Evolutionary conservation across 2,888 invertebrate species (phyloP).

Genomic region (Ophion slaviceki): DNA sequence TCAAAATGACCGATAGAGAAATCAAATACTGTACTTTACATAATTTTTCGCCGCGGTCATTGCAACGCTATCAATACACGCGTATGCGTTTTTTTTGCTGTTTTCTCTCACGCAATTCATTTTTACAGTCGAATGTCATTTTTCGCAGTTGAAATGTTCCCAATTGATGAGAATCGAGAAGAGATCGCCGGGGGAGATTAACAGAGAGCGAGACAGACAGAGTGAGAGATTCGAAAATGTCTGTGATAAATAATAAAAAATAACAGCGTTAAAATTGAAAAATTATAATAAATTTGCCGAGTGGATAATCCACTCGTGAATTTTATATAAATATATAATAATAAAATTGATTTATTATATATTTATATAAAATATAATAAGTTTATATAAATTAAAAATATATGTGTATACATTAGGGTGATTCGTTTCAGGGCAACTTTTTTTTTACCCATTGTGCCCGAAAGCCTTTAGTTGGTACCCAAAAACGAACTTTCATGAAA

Average conservation of each 20-base stretch:
- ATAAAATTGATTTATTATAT: conserved; percentile 7
- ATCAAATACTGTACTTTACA: too few species aligned
- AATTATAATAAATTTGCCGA: conserved; percentile 43
- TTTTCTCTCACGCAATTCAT: too few species aligned
- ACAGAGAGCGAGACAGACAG: conserved; percentile 10
- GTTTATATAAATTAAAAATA: neutral
- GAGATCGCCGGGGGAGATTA: neutral
- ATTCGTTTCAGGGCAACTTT: too few species aligned
- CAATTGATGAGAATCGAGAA: neutral
- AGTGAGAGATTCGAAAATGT: conserved; percentile 33
- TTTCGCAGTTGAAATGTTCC: neutral
- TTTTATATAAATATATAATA: neutral
- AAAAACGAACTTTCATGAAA: too few species aligned
- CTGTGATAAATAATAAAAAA: conserved; percentile 47
- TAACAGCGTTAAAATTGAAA: conserved; percentile 58
- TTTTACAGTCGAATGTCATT: too few species aligned
- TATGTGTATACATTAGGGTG: conserved; percentile 11
- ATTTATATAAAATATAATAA: neutral
- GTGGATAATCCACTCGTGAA: neutral
- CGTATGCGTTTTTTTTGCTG: too few species aligned
- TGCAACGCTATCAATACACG: too few species aligned
- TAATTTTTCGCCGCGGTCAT: too few species aligned
- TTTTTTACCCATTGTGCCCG: too few species aligned
- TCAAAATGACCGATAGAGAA: too few species aligned
- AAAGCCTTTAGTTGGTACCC: too few species aligned